A percentile compares a stretch with the other conserved stretches of the same genome.
Evolutionary conservation across 2,797 vertebrate genomes (phyloP).

Genomic region (Phataginus tricuspis): DNA sequence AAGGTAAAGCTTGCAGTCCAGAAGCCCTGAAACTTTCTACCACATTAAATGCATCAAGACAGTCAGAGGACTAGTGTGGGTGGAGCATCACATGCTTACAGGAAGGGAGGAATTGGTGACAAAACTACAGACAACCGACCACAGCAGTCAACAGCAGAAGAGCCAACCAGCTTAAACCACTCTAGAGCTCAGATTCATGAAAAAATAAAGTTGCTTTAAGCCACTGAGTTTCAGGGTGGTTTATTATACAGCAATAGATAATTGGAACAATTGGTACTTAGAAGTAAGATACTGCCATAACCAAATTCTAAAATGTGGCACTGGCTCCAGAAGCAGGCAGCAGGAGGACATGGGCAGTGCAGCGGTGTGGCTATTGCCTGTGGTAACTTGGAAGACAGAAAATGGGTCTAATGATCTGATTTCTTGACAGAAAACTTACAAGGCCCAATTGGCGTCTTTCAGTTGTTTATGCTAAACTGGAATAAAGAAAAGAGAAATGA

Average conservation of each 20-base stretch:
- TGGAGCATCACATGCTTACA: neutral
- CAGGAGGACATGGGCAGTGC: neutral
- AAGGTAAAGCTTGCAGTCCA: neutral
- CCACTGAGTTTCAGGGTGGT: neutral
- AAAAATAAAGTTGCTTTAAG: neutral
- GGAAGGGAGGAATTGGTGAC: neutral
- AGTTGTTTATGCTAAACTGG: neutral
- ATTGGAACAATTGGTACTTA: neutral
- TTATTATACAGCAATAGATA: neutral
- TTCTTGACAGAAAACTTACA: neutral
- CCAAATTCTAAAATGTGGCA: neutral
- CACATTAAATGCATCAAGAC: neutral
- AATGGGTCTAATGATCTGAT: neutral
- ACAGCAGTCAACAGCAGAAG: neutral
- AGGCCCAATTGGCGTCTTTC: neutral
- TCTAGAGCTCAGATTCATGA: neutral
- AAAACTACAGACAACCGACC: neutral
- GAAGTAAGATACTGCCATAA: neutral
- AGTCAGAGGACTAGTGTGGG: neutral
- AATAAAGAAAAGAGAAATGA: neutral
- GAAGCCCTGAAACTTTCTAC: neutral
- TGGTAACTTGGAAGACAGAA: neutral
- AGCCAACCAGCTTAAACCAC: neutral
- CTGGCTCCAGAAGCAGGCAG: neutral
- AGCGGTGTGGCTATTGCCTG: accelerated